These are phyloP conservation scores for Pammene fasciana DNA, from an alignment of 2,888 invertebrate species.

Conservation along the genomic window DNA sequence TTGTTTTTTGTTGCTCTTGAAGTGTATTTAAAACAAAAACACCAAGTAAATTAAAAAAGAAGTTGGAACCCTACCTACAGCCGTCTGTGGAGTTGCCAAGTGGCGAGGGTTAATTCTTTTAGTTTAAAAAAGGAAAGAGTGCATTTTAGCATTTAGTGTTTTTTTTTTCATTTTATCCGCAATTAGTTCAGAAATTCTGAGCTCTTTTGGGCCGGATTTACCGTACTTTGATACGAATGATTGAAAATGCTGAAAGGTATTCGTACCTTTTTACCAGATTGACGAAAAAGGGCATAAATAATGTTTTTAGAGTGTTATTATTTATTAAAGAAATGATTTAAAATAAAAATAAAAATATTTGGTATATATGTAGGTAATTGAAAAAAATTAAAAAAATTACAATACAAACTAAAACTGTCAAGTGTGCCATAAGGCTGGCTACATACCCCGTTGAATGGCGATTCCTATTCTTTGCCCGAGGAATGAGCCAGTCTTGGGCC, in stretches of 20 bases:
- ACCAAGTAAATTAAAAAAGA: too few relatives aligned
- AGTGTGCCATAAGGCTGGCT: too few relatives aligned
- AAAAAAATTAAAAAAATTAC: too few relatives aligned
- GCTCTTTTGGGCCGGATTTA: not conserved
- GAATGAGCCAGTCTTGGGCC: too few relatives aligned
- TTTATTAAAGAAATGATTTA: too few relatives aligned
- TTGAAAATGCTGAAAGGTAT: not conserved
- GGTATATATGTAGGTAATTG: too few relatives aligned
- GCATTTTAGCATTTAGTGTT: constrained; percentile 38
- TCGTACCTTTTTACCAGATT: not conserved
- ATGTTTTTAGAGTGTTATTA: not conserved
- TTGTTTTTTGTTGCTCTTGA: too few relatives aligned
- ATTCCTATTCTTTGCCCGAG: too few relatives aligned
- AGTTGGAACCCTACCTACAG: not conserved
- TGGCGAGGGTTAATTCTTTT: constrained; percentile 46
- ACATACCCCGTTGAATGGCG: too few relatives aligned
- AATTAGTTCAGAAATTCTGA: constrained; percentile 4
- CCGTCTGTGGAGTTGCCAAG: constrained; percentile 52
- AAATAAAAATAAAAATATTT: too few relatives aligned
- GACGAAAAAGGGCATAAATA: not conserved
- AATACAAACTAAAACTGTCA: too few relatives aligned
- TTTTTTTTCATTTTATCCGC: constrained; percentile 20
- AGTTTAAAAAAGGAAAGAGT: constrained; percentile 43
- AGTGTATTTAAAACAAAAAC: too few relatives aligned
- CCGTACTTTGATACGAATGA: not conserved